Evolutionary conservation across 2,888 invertebrate species (phyloP).

Genomic region (Dasypolia templi): DNA sequence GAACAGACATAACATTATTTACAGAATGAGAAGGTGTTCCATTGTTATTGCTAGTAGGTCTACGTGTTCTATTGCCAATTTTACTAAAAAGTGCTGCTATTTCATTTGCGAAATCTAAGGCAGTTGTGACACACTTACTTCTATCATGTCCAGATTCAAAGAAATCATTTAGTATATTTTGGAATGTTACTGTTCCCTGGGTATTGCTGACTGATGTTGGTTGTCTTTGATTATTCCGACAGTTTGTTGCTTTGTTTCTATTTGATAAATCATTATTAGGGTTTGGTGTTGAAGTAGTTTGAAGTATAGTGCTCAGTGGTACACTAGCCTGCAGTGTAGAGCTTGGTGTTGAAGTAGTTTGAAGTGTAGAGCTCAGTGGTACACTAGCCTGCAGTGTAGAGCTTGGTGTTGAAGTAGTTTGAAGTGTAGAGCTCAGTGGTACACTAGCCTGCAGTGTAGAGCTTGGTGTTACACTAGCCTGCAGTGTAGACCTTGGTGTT

Average conservation of each 20-base stretch:
- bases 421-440: background rate
- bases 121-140: accelerated
- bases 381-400: background rate
- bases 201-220: background rate
- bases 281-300: background rate
- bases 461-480: background rate
- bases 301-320: background rate
- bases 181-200: background rate
- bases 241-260: background rate
- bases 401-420: background rate
- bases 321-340: background rate
- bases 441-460: background rate
- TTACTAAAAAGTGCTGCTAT: background rate
- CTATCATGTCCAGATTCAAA: background rate
- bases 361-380: background rate
- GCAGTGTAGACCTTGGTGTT: background rate
- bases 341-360: background rate
- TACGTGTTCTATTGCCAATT: background rate
- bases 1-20: background rate
- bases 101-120: no score
- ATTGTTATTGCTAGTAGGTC: background rate
- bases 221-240: background rate
- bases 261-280: background rate
- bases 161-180: background rate
- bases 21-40: background rate